phyloP scores from a whole-genome alignment of 1,140 invertebrate species.

The Euglossa dilemma region DNA sequence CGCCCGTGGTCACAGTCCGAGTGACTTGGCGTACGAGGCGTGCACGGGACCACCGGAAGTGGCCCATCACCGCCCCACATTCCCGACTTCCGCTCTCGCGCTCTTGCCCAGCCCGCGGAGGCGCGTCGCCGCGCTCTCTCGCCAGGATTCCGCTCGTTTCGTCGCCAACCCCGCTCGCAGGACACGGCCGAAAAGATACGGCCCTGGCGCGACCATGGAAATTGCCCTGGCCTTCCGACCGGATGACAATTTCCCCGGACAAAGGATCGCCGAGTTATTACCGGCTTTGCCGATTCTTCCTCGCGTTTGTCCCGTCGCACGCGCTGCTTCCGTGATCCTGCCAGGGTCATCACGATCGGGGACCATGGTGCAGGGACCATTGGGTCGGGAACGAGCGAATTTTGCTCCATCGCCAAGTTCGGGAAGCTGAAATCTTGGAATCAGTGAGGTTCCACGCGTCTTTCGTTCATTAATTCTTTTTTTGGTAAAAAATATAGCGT shows the following conservation, averaged over 20 bases:
- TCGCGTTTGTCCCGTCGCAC: not conserved
- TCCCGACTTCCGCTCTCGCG: slow-evolving; percentile 63
- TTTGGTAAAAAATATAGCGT: no score
- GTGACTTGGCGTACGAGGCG: slow-evolving; percentile 62
- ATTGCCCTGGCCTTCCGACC: not conserved
- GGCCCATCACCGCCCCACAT: slow-evolving; percentile 77
- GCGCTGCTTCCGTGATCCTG: not conserved
- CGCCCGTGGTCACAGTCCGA: slow-evolving; percentile 52
- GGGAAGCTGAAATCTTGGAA: no score
- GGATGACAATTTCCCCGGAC: slow-evolving; percentile 37
- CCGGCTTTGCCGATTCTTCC: not conserved
- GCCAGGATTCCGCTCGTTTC: not conserved
- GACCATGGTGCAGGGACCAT: no score
- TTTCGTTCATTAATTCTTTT: no score
- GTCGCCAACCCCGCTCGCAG: slow-evolving; percentile 18
- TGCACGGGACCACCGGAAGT: slow-evolving; percentile 75
- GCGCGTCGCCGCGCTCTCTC: slow-evolving; percentile 18
- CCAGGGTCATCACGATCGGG: no score
- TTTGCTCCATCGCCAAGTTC: no score
- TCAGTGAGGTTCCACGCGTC: no score
- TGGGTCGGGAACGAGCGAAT: no score
- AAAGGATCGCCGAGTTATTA: slow-evolving; percentile 15
- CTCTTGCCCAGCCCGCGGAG: slow-evolving; percentile 41
- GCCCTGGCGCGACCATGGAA: slow-evolving; percentile 10
- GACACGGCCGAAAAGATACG: slow-evolving; percentile 16